Evolutionary conservation across 1,140 invertebrate species (phyloP).

Genomic region (Hetaerina americana): DNA sequence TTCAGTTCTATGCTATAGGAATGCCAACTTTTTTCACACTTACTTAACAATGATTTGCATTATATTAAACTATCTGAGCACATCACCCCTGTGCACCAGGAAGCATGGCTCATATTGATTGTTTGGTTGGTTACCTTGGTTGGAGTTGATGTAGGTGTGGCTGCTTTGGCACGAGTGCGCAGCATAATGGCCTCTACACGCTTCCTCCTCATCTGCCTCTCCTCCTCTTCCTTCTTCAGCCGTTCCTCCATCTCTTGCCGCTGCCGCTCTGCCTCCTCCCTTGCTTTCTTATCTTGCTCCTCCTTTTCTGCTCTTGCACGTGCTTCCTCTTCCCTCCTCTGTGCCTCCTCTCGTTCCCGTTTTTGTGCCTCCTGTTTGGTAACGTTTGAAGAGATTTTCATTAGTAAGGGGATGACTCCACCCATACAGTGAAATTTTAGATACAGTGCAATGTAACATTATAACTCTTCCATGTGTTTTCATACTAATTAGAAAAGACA

Average conservation of each 20-base stretch:
- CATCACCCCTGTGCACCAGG: no score
- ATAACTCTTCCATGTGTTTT: no score
- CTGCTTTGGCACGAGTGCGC: conserved; percentile 49
- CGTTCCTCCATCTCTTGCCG: conserved; percentile 59
- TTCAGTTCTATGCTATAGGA: no score
- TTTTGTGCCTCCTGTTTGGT: conserved; percentile 45
- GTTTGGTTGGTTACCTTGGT: conserved; percentile 21
- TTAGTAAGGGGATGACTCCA: no score
- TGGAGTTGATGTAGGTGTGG: conserved; percentile 37
- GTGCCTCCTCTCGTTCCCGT: conserved; percentile 51
- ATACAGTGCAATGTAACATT: no score
- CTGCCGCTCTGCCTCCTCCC: conserved; percentile 64
- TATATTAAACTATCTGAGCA: neutral
- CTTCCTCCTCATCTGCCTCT: conserved; percentile 58
- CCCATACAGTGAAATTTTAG: no score
- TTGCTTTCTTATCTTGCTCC: conserved; percentile 56
- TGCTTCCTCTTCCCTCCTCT: conserved; percentile 48
- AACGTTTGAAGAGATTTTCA: no score
- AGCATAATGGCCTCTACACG: conserved; percentile 74
- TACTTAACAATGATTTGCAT: neutral
- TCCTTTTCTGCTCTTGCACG: conserved; percentile 58
- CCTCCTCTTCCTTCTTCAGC: conserved; percentile 64
- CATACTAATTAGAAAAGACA: no score
- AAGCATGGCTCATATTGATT: no score
- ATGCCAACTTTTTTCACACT: neutral